Evolutionary conservation across 2,797 vertebrate genomes (phyloP), one percentile per base, ranked within the genome.

Genomic region (Hoplostethus mediterraneus): DNA sequence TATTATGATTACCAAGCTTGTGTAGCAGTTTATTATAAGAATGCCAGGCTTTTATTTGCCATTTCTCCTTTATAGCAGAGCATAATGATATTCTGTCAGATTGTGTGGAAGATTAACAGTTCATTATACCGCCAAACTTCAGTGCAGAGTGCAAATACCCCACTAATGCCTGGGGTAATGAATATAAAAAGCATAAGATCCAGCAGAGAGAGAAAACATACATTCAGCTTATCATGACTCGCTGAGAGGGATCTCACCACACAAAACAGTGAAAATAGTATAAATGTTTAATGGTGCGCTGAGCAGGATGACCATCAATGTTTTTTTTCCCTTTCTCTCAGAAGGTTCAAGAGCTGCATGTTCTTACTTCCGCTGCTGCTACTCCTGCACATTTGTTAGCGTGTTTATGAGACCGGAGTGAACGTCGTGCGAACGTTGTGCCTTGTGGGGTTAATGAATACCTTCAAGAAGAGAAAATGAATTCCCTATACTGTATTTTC

Each of bases 11-110:
- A 76, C 81, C 73, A 80, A 80, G 89, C 79, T 74, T 91, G 69
- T 87, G 81, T 74, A 38, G 76, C 77, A 84, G 80, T 85, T 88
- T 89, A 86, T 87, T 79, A 80, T 72, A 63, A 84, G 84, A 87
- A 91, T 75, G 69, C 56, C n/a, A 10, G 63, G 66, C 12, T 90
- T 87, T 82, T 90, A 86, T 91, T 91, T 87, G 76, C 83, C 86
- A 81, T 85, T 65, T 75, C 73, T 88, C 60, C 68, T 90, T 91
- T 86, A 92, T 91, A 63, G 90, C 86, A 56, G 61, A 68, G 65
- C 79, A 75, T 93, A 90, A 93, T 92, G 84, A 86, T 90, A 87
- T 89, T 90, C 89, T 93, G 91, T 91, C 90, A 89, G 63, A 90
- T 67, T 73, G 75, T 80, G 67, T 86, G 80, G 89, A 84, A 88